Evolutionary conservation across 2,113 vertebrate genomes (phyloP), one percentile per base, ranked within the genome.

Genomic region (Paramormyrops kingsleyae): DNA sequence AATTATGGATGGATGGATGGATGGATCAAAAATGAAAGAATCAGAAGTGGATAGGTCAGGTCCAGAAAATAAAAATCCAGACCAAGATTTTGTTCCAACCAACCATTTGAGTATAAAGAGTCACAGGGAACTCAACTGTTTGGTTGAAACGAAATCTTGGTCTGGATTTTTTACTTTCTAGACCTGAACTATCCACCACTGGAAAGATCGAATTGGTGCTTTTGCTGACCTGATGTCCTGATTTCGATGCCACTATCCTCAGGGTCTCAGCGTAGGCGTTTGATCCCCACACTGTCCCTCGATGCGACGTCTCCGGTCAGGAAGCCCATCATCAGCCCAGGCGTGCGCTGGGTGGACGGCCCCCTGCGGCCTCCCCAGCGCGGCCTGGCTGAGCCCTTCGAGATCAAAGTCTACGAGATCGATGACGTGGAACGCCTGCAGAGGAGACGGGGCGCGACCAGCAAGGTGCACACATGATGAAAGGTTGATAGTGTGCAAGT

Each of bases 401-500:
- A 99, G 95, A 99, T 99, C 92, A 99, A 99, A 92, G 98, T 99
- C 87, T 99, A 99, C n/a, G 98, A 99, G 92, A 99, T 99, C 2
- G 99, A 99, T 21, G 98, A 99, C 0, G 98, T 99, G 7, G 98
- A 99, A 89, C 96, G 98, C 77, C 96, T 99, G 56, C 98, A 99
- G 94, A 95, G 97, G 91, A 96, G 97, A 85, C 96, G 96, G 86
- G 96, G 95, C 15, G 95, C 93, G 13, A 94, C 95, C 70, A 94
- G 90, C 95, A 98, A 98, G 97, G 99, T 99, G n/a, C n/a, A 93
- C 95, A 27, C 83, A 5, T 86, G 42, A 46, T 5, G 49, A 87
- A 87, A 87, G n/a, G 85, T 7, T 17, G 46, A 46, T 21, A 21
- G 35, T 46, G 19, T 8, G 42, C 83, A n/a, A 47, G 21, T 44